Conservation (phyloP, 2,888 invertebrate genomes). For the Trissolcus brochymenae region DNA sequence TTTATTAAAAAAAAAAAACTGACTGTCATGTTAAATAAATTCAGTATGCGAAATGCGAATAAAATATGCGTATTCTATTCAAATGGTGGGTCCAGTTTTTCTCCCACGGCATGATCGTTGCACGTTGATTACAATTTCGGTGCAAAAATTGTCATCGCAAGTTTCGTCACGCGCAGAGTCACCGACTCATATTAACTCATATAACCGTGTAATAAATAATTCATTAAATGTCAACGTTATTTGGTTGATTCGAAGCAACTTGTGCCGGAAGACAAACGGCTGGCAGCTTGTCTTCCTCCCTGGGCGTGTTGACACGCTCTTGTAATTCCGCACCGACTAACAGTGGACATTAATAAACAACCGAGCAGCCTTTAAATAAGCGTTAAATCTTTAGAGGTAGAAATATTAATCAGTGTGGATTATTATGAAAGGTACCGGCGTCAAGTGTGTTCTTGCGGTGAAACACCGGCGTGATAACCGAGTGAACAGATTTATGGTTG, state of each 20-base stretch:
- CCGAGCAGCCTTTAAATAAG: constrained; percentile 35
- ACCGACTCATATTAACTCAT: constrained; percentile 38
- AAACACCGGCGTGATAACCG: constrained; percentile 30
- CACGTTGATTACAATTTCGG: constrained; percentile 28
- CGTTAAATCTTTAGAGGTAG: constrained; percentile 32
- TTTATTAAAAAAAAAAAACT: not conserved
- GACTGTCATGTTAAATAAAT: not conserved
- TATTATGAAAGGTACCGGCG: constrained; percentile 40
- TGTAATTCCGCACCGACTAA: constrained; percentile 16
- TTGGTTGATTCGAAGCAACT: constrained; percentile 21
- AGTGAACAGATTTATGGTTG: constrained; percentile 38
- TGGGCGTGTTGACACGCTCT: constrained; percentile 6
- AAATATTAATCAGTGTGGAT: constrained; percentile 43
- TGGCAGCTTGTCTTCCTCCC: constrained; percentile 26
- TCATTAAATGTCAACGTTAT: constrained; percentile 44
- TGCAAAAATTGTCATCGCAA: constrained; percentile 16
- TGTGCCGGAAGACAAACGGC: constrained; percentile 22
- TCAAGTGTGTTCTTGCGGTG: constrained; percentile 24
- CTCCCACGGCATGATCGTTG: not conserved
- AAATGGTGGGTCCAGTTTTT: not conserved
- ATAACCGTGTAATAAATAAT: constrained; percentile 44
- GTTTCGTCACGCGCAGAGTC: constrained; percentile 20
- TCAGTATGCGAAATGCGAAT: not conserved
- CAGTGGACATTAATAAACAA: constrained; percentile 44
- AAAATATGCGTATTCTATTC: not conserved